Conservation (phyloP, 2,113 vertebrate genomes). For the Tamias sibiricus region DNA sequence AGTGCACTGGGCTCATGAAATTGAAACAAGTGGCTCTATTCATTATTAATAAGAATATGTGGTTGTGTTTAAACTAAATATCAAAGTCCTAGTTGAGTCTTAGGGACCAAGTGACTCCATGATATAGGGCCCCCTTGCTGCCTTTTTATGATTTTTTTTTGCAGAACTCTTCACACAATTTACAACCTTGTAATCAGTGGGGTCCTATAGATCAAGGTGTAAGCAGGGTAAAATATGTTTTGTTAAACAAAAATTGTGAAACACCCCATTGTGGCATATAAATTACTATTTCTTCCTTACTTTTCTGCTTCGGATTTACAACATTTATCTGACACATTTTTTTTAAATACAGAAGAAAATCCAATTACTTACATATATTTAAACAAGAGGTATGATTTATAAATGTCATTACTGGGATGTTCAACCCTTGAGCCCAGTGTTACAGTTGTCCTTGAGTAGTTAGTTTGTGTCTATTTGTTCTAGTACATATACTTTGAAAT, state of each 20-base stretch:
- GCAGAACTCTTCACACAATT: conserved; percentile 70
- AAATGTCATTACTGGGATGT: conserved; percentile 67
- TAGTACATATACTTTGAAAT: neutral
- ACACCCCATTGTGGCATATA: conserved; percentile 60
- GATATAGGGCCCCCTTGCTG: conserved; percentile 75
- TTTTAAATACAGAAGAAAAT: conserved; percentile 76
- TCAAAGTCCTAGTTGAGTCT: conserved; percentile 65
- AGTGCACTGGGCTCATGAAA: conserved; percentile 60
- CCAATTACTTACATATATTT: conserved; percentile 75
- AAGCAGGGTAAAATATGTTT: conserved; percentile 80
- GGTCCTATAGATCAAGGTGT: conserved; percentile 66
- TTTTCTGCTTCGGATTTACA: conserved; percentile 81
- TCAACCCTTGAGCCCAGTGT: conserved; percentile 1
- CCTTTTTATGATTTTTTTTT: conserved; percentile 77
- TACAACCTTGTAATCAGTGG: conserved; percentile 72
- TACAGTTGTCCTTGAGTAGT: neutral
- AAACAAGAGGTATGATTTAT: conserved; percentile 72
- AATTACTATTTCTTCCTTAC: conserved; percentile 67
- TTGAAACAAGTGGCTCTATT: conserved; percentile 75
- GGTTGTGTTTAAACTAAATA: conserved; percentile 73
- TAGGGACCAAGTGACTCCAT: neutral
- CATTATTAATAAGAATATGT: conserved; percentile 76
- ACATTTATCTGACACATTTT: conserved; percentile 72
- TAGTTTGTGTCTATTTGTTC: neutral
- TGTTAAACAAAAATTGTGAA: conserved; percentile 80